Conservation (phyloP, 2,888 invertebrate genomes). For the Willowsia nigromaculata region DNA sequence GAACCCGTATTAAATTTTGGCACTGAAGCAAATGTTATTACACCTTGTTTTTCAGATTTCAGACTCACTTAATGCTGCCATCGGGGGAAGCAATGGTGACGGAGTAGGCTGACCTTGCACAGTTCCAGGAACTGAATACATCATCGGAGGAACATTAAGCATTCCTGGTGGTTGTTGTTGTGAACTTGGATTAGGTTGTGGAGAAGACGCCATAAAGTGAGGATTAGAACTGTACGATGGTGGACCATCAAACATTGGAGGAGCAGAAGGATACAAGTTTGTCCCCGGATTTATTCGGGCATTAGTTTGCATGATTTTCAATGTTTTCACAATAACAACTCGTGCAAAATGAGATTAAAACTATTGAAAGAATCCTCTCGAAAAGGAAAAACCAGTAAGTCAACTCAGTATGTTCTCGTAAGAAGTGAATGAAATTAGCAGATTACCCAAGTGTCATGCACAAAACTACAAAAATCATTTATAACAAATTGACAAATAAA, state of each 20-base stretch:
- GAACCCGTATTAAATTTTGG: too few species aligned
- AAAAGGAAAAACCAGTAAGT: too few species aligned
- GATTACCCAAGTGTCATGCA: too few species aligned
- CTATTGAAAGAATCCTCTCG: too few species aligned
- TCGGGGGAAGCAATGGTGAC: neutral
- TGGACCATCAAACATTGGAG: neutral
- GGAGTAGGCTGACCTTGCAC: neutral
- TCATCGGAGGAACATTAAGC: conserved; percentile 41
- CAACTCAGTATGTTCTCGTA: too few species aligned
- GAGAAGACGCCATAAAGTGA: neutral
- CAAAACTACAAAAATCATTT: too few species aligned
- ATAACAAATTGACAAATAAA: too few species aligned
- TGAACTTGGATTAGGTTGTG: neutral
- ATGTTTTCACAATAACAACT: neutral
- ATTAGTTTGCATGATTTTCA: neutral
- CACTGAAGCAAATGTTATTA: neutral
- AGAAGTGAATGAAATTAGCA: too few species aligned
- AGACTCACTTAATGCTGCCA: conserved; percentile 31
- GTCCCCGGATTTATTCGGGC: neutral
- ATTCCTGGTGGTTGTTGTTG: neutral
- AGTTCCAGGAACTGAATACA: conserved; percentile 46
- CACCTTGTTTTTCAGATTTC: neutral
- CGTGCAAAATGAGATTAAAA: neutral
- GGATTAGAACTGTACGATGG: neutral
- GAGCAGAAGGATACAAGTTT: conserved; percentile 19